Conservation (phyloP, 2,888 invertebrate species). For the Micoletzkya japonica region DNA sequence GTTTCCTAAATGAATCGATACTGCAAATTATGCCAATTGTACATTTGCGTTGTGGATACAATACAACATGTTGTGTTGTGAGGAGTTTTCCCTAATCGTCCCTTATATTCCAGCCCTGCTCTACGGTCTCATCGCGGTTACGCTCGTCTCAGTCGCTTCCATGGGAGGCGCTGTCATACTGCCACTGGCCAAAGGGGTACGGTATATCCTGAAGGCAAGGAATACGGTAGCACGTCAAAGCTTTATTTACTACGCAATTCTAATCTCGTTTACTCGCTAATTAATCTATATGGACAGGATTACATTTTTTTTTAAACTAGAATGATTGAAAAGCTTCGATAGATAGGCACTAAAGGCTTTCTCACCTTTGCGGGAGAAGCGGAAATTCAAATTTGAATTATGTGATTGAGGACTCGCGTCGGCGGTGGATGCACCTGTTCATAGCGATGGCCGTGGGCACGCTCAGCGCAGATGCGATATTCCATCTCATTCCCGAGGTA, state of each 20-base stretch:
- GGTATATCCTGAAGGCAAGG: too few relatives aligned
- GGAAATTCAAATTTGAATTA: background rate
- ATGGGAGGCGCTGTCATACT: slow-evolving; percentile 63
- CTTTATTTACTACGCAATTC: slow-evolving; percentile 2
- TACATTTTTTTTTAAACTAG: too few relatives aligned
- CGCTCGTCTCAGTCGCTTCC: slow-evolving; percentile 66
- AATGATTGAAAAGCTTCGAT: background rate
- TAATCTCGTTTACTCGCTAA: too few relatives aligned
- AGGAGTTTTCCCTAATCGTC: too few relatives aligned
- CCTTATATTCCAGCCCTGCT: background rate
- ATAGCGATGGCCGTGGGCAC: slow-evolving; percentile 68
- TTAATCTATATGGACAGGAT: too few relatives aligned
- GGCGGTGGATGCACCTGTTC: slow-evolving; percentile 64
- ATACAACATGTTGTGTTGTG: too few relatives aligned
- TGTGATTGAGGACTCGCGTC: slow-evolving; percentile 20
- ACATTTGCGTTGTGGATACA: too few relatives aligned
- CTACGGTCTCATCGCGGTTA: slow-evolving; percentile 49
- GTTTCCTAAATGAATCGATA: too few relatives aligned
- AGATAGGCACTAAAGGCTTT: too few relatives aligned
- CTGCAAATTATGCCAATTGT: too few relatives aligned
- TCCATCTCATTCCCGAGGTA: slow-evolving; percentile 68
- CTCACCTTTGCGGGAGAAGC: too few relatives aligned
- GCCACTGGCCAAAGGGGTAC: slow-evolving; percentile 50
- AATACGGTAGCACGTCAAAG: too few relatives aligned
- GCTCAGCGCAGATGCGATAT: slow-evolving; percentile 66